Conservation (phyloP, 1,140 invertebrate species). For the Eriocheir sinensis region DNA sequence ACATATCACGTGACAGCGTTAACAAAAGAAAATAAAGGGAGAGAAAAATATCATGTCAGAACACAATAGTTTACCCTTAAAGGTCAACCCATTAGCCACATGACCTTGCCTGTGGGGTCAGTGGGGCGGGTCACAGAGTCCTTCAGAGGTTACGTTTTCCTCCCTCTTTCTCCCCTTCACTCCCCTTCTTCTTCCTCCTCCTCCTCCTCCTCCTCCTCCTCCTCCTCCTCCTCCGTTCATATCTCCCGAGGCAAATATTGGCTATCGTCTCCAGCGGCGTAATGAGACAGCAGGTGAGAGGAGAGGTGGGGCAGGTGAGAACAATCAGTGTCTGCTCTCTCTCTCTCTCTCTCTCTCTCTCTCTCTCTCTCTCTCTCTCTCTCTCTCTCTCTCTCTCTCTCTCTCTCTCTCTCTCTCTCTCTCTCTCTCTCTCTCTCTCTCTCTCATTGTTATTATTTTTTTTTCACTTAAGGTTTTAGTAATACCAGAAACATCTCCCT, state of each 20-base stretch:
- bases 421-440: too few species aligned
- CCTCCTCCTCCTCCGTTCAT: background rate
- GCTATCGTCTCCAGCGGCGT: background rate
- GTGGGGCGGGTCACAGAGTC: background rate
- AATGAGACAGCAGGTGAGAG: background rate
- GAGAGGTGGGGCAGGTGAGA: background rate
- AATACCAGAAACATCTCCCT: too few species aligned
- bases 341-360: slow-evolving; percentile 23
- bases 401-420: background rate
- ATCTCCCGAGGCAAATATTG: slow-evolving; percentile 2
- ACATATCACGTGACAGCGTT: too few species aligned
- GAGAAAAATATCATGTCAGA: background rate
- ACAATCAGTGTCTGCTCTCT: background rate
- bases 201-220: slow-evolving; percentile 2
- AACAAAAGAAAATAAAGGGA: too few species aligned
- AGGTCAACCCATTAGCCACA: background rate
- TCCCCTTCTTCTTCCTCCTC: slow-evolving; percentile 19
- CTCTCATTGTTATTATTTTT: too few species aligned
- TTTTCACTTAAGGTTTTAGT: too few species aligned
- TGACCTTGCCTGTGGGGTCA: slow-evolving; percentile 1
- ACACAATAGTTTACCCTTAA: too few species aligned
- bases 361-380: slow-evolving; percentile 22
- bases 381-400: slow-evolving; percentile 22
- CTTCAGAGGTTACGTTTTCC: background rate
- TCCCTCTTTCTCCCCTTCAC: background rate